Base-by-base conservation (phyloP, 2,113 vertebrate genomes). In the Actenoides hombroni region DNA sequence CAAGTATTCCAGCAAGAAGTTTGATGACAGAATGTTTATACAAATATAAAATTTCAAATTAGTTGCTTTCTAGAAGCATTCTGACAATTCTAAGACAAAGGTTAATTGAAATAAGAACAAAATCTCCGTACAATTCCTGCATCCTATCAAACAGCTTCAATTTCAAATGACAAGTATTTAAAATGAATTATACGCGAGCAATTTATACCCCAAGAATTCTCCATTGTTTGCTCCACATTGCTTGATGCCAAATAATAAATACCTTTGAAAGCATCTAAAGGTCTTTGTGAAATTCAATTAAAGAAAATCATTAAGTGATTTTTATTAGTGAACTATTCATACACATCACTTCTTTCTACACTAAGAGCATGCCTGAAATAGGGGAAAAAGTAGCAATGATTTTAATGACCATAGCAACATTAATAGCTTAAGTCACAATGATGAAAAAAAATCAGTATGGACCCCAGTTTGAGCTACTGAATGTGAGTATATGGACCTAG, bases 401-500 rank as follows among this genome's bases (percentile, higher is more conserved):
- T 87, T 78, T 25, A 54, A 54, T n/a, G 1, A n/a, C 33, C 12
- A 29, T n/a, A 70, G 12, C 12, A 67, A 69, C 24, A 18, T 5
- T 14, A 48, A 56, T 5, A 64, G 10, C 33, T 75, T 40, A 80
- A 20, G 12, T 31, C 19, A 26, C 2, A 10, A n/a, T 4, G 1
- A 67, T 39, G 19, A n/a, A 19, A 75, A 75, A 48, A 70, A 61
- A 57, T 23, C 0, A 0, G 2, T 13, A 20, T 4, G 13, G 40
- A 35, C 5, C 4, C 11, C 42, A 49, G 1, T 5, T 13, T 42
- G 10, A 64, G 17, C 40, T 46, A 24, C 11, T 35, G 3, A 82
- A 46, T 48, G 40, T 1, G 2, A 3, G 4, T 25, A 7, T 3
- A 16, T 3, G 16, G 26, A 70, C 4, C 5, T n/a, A 53, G 46